Base-by-base conservation (phyloP, 2,888 invertebrate species). In the Agonopterix heracliana region DNA sequence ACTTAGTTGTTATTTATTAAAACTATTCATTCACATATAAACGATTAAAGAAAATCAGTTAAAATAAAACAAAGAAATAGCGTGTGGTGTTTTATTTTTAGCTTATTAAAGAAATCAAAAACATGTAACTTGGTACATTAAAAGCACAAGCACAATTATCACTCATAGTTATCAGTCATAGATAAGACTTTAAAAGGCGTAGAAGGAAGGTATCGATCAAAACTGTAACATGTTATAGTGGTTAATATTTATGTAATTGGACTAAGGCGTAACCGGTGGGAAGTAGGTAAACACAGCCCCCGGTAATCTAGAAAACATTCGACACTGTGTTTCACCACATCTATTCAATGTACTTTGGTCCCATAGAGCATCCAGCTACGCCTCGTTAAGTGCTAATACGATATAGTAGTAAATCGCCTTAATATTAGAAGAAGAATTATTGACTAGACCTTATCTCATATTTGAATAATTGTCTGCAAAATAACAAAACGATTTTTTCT, bases 91-190 rank as follows among this genome's bases (percentile, higher is more conserved):
- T 81, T 76, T 80, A 79, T 78, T 68, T 72, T 70, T 78, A 79
- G 81, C 81, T 78, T 74, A 63, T 76, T 71, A 72, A 76, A 71
- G 78, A 79, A 83, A 80, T 66, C 69, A 72, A 79, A 73, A 84
- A 76, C 69, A 77, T 77, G 73, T 78, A 73, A 81, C 79, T 82
- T 81, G 81, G 72, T 81, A 89, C 83, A 86, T 78, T 83, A 75
- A 81, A 89, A 89, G 88, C 89, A 85, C 82, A 88, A 89, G 88
- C 88, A 81, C 78, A 77, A 70, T 77, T 82, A 85, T 88, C 85
- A 85, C 83, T 85, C 75, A 71, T 70, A 77, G 68, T 76, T 67
- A 66, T 87, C 87, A 88, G 87, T 88, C 87, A 75, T 81, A 85
- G 80, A 81, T 71, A 73, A 75, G 74, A 74, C 53, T 70, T 26